Evolutionary conservation across 2,113 vertebrate species (phyloP).

Genomic region (Ceyx cyanopectus): DNA sequence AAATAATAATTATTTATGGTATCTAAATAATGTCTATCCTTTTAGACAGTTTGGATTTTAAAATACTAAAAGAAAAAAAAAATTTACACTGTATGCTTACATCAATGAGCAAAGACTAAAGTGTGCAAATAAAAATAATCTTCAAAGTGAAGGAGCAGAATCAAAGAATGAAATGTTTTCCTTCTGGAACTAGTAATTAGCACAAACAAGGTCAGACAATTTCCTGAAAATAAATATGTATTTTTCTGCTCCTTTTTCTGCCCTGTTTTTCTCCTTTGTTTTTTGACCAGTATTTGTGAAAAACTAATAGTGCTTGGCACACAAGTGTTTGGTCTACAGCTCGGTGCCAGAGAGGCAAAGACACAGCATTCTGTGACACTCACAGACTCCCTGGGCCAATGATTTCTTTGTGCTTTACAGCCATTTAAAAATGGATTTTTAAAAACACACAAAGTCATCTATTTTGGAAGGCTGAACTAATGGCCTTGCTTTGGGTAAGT

Average conservation of each 20-base stretch:
- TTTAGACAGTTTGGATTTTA: not conserved
- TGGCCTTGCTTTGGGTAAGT: not conserved
- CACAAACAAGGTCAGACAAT: conserved; percentile 64
- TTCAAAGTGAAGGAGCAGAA: conserved; percentile 40
- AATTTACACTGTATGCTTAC: not conserved
- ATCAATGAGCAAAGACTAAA: not conserved
- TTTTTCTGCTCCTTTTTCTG: not conserved
- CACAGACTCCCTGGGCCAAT: not conserved
- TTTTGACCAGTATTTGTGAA: conserved; percentile 50
- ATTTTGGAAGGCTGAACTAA: not conserved
- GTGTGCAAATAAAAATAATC: not conserved
- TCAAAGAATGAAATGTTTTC: conserved; percentile 51
- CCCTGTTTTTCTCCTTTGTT: not conserved
- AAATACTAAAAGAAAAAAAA: not conserved
- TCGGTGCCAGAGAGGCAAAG: conserved; percentile 7
- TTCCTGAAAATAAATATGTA: conserved; percentile 20
- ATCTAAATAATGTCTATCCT: not conserved
- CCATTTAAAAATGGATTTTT: not conserved
- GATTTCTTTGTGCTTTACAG: not conserved
- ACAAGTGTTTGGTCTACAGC: conserved; percentile 60
- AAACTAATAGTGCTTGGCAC: not conserved
- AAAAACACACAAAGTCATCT: not conserved
- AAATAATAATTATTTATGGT: not conserved
- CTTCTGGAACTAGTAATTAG: conserved; percentile 46
- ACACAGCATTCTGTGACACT: conserved; percentile 1